Percentiles rank a stretch among this genome's conserved stretches.
These are phyloP conservation scores for Hemiprocne comata DNA, from an alignment of 2,113 vertebrate species.

Conservation along the genomic window DNA sequence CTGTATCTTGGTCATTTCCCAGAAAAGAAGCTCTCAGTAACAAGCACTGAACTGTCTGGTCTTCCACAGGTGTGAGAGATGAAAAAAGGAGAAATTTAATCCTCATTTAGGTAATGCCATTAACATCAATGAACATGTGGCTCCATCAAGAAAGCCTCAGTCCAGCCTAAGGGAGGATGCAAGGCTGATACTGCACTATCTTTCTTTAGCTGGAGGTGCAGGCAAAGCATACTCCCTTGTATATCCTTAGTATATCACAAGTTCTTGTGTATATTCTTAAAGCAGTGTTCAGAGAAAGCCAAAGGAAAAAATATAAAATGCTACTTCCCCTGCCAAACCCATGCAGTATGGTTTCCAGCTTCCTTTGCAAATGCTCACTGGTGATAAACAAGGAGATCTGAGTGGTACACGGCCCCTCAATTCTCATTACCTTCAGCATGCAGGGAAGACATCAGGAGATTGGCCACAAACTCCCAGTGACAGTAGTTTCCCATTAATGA, in stretches of 20 bases:
- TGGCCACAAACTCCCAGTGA: not conserved
- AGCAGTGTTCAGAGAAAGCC: not conserved
- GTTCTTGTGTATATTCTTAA: not conserved
- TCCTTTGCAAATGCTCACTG: not conserved
- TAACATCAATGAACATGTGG: not conserved
- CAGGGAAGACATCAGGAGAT: not conserved
- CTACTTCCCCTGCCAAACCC: not conserved
- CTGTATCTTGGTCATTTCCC: not conserved
- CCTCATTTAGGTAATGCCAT: not conserved
- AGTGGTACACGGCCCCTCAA: not conserved
- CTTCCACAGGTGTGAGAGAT: not conserved
- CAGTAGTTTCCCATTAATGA: not conserved
- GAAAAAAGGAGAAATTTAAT: not conserved
- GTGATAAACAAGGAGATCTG: not conserved
- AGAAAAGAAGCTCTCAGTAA: not conserved
- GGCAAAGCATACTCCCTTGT: not conserved
- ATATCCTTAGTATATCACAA: not conserved
- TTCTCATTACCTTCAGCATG: not conserved
- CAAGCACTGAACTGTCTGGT: not conserved
- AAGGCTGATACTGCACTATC: not conserved
- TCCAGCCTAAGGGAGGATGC: not conserved
- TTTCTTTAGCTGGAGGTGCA: not conserved
- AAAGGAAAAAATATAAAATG: not conserved
- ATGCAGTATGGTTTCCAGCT: not conserved
- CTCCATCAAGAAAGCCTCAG: not conserved